Percentiles rank a stretch among this genome's conserved stretches.
These are phyloP conservation scores for Dermolepida albohirtum DNA, from an alignment of 2,888 invertebrate species.

Conservation along the genomic window DNA sequence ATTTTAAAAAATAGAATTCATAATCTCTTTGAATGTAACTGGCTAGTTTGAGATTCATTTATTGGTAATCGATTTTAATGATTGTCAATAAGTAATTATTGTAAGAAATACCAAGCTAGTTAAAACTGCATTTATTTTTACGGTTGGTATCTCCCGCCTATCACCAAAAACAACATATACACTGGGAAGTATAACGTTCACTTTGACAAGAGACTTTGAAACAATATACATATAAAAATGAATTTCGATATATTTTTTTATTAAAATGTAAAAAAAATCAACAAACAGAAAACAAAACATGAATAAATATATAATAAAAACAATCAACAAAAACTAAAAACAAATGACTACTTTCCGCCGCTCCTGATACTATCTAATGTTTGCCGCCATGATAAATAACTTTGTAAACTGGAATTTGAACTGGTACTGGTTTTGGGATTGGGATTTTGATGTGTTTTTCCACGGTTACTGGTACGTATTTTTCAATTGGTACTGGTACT, in stretches of 20 bases:
- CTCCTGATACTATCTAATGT: constrained; percentile 38
- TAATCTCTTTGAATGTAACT: too few species aligned
- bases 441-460: constrained; percentile 75
- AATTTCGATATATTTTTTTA: constrained; percentile 26
- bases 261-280: constrained; percentile 36
- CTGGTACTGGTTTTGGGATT: constrained; percentile 75
- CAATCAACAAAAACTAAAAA: constrained; percentile 23
- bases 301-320: constrained; percentile 38
- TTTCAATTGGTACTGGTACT: constrained; percentile 74
- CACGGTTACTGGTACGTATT: constrained; percentile 76
- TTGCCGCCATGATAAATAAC: constrained; percentile 78
- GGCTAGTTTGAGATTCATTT: too few species aligned
- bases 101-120: too few species aligned
- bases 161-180: too few species aligned
- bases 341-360: constrained; percentile 24
- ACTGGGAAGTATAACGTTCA: not conserved
- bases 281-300: constrained; percentile 30
- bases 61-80: too few species aligned
- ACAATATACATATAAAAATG: too few species aligned
- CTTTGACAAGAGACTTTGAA: not conserved
- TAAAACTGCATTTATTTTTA: too few species aligned
- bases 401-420: constrained; percentile 78
- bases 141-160: too few species aligned
- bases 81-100: too few species aligned
- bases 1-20: too few species aligned